Base-by-base conservation (phyloP, 2,113 vertebrate genomes). In the Paraplagusia blochii region DNA sequence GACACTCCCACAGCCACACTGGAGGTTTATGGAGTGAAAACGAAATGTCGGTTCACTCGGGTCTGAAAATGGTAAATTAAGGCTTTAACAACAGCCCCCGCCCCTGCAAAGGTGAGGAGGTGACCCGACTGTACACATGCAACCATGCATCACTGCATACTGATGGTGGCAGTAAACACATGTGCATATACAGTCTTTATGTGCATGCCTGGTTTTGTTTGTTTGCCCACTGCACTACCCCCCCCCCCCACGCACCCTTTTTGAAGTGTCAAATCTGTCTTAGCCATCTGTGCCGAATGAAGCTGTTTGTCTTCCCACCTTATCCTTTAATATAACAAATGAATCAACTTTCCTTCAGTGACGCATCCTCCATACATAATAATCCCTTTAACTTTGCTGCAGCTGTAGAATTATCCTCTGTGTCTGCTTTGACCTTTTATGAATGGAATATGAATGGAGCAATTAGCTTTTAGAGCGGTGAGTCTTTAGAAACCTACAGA, bases 51-150 rank as follows among this genome's bases (percentile, higher is more conserved):
- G 70, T 79, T 57, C 60, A 49, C 58, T 8, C 36, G 46, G 11
- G 63, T 66, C 38, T 58, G 60, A 74, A 59, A 66, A 39, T 60
- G 72, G 60, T 80, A 74, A 77, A 73, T 83, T 61, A 63, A 35
- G 69, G 63, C 70, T 17, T 0, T 36, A 59, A 63, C 33, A 48
- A 71, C 50, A 71, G 44, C 78, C 6, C 6, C 53, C 71, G n/a
- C n/a, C 50, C 53, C 71, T 78, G 69, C 74, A 17, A 57, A 80
- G 58, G 53, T 64, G 64, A 77, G 61, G 61, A n/a, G 43, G 56
- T 57, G 64, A 9, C 5, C 47, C 22, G 19, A 46, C 3, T 9
- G 12, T 44, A n/a, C 7, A n/a, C 9, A 1, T 52, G 16, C 33
- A n/a, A 52, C 19, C 13, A 33, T 63, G 53, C 52, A 59, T 46